phyloP scores from a whole-genome alignment of 2,888 invertebrate species.

The Sphaeridia pumilis region DNA sequence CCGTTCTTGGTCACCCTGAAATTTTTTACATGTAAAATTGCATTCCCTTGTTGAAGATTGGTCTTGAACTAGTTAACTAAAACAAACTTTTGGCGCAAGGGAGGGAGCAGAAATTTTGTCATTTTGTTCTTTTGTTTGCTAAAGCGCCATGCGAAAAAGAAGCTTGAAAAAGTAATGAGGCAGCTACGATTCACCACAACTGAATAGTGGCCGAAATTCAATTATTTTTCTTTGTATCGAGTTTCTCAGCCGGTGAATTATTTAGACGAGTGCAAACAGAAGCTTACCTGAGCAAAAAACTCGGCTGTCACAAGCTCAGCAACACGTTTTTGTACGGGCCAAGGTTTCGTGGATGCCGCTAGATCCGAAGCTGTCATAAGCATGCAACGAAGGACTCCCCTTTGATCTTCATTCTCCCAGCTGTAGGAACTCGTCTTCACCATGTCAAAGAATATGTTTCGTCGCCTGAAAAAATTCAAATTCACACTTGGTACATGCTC shows the following conservation, averaged over 20 bases:
- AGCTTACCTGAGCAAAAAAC: constrained; percentile 65
- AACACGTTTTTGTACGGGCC: constrained; percentile 50
- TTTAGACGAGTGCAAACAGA: not conserved
- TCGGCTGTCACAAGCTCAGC: constrained; percentile 83
- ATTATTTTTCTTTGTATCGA: not conserved
- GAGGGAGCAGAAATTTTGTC: too few species aligned
- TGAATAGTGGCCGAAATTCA: not conserved
- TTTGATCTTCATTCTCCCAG: constrained; percentile 41
- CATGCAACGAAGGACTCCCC: constrained; percentile 43
- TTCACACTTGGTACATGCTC: too few species aligned
- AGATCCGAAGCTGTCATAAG: constrained; percentile 49
- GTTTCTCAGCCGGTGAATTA: not conserved
- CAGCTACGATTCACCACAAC: not conserved
- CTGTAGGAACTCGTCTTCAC: constrained; percentile 41
- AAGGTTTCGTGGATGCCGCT: constrained; percentile 50
- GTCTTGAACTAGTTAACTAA: too few species aligned
- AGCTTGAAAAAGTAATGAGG: too few species aligned
- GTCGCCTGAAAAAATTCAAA: constrained; percentile 38
- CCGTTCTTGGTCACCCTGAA: constrained; percentile 63
- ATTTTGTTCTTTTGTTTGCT: too few species aligned
- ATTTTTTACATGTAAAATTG: not conserved
- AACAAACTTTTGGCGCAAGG: too few species aligned
- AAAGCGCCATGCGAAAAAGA: too few species aligned
- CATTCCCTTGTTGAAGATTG: too few species aligned
- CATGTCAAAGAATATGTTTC: constrained; percentile 43